Conservation (phyloP, 2,888 invertebrate genomes). For the Lithodes maja region DNA sequence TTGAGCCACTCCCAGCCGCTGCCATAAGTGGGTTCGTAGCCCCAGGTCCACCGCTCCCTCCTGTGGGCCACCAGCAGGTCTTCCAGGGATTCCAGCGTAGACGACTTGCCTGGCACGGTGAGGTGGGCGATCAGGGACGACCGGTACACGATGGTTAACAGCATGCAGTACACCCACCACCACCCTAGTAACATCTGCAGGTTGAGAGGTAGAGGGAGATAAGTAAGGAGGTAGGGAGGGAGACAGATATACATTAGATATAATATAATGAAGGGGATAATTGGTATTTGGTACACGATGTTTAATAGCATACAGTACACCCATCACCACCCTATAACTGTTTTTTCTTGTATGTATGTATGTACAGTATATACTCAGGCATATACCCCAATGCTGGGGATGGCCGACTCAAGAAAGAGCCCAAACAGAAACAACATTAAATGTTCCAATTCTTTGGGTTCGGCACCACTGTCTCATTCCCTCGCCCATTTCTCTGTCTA, state of each 20-base stretch:
- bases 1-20: constrained; percentile 66
- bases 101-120: constrained; percentile 71
- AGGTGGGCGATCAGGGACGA: constrained; percentile 71
- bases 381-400: too few species aligned
- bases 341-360: too few species aligned
- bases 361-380: too few species aligned
- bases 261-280: constrained; percentile 71
- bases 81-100: constrained; percentile 71
- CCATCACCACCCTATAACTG: constrained; percentile 63
- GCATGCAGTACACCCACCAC: constrained; percentile 70
- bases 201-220: not conserved
- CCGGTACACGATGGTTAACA: constrained; percentile 61
- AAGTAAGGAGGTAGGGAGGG: not conserved
- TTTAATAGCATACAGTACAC: constrained; percentile 66
- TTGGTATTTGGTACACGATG: constrained; percentile 58
- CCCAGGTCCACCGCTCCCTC: constrained; percentile 57
- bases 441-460: too few species aligned
- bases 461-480: too few species aligned
- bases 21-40: constrained; percentile 57
- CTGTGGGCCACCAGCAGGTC: constrained; percentile 52
- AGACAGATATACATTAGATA: not conserved
- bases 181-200: constrained; percentile 62
- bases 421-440: too few species aligned
- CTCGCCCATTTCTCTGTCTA: too few species aligned
- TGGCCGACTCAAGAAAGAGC: too few species aligned